phyloP scores from a whole-genome alignment of 2,888 invertebrate genomes.

The Diaprepes abbreviatus region DNA sequence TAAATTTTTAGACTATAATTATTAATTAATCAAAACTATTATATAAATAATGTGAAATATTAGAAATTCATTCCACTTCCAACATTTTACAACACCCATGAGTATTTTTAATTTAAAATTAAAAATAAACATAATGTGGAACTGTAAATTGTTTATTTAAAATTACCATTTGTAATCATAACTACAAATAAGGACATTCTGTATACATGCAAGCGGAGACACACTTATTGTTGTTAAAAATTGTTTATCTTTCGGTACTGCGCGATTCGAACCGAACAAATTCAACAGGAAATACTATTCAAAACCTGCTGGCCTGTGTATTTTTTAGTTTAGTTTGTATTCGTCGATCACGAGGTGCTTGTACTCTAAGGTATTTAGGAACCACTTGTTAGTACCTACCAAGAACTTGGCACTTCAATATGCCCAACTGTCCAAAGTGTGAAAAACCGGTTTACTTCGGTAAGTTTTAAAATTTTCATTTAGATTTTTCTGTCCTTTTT shows the following conservation, averaged over 20 bases:
- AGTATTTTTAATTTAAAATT: too few species aligned
- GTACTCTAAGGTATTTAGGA: constrained; percentile 5
- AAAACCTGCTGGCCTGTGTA: constrained; percentile 40
- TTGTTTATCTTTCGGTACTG: constrained; percentile 42
- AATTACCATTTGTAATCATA: too few species aligned
- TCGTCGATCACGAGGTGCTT: constrained; percentile 16
- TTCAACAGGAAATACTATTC: constrained; percentile 9
- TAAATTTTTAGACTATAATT: too few species aligned
- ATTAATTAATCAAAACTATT: too few species aligned
- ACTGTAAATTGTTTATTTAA: too few species aligned
- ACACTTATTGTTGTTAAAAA: constrained; percentile 3
- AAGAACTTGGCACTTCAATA: constrained; percentile 52
- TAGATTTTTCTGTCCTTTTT: background rate
- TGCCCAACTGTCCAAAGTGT: constrained; percentile 75
- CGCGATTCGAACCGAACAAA: constrained; percentile 25
- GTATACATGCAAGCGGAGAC: constrained; percentile 20
- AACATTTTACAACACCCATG: too few species aligned
- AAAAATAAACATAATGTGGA: too few species aligned
- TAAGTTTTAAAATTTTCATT: too few species aligned
- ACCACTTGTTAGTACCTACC: background rate
- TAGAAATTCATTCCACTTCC: too few species aligned
- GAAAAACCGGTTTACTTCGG: constrained; percentile 75
- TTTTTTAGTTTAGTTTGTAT: constrained; percentile 34
- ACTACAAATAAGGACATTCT: constrained; percentile 34
- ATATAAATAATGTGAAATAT: too few species aligned